phyloP scores from a whole-genome alignment of 2,797 vertebrate species.

The Clamator glandarius region DNA sequence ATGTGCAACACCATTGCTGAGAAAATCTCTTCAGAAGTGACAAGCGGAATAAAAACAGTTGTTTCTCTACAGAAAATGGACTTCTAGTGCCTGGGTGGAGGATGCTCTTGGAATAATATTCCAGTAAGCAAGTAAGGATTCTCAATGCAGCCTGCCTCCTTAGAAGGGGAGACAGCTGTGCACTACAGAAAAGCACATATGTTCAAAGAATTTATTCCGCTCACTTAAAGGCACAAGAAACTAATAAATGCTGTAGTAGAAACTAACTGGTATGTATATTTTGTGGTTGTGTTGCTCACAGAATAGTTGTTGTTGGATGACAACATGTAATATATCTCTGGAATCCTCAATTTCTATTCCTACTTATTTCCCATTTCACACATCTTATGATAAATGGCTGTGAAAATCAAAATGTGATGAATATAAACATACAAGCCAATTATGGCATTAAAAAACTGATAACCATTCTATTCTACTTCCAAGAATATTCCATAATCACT shows the following conservation, averaged over 20 bases:
- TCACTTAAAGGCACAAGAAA: neutral
- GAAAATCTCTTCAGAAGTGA: neutral
- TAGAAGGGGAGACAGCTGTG: neutral
- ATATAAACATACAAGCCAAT: neutral
- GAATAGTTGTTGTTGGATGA: neutral
- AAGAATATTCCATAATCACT: neutral
- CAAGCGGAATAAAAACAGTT: neutral
- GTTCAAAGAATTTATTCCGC: neutral
- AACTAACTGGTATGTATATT: neutral
- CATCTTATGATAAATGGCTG: neutral
- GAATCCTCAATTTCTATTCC: neutral
- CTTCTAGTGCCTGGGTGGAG: neutral
- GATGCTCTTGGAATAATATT: neutral
- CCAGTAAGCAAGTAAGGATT: neutral
- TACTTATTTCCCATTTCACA: neutral
- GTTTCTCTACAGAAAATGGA: neutral
- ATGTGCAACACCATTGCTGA: neutral
- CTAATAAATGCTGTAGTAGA: neutral
- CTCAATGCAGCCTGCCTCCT: neutral
- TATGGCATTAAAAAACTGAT: neutral
- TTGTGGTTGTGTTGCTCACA: neutral
- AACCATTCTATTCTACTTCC: neutral
- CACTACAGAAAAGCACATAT: neutral
- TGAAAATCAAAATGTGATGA: neutral
- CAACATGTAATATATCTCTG: neutral